Evolutionary conservation across 2,888 invertebrate genomes (phyloP).

Genomic region (Trichogramma evanescens): DNA sequence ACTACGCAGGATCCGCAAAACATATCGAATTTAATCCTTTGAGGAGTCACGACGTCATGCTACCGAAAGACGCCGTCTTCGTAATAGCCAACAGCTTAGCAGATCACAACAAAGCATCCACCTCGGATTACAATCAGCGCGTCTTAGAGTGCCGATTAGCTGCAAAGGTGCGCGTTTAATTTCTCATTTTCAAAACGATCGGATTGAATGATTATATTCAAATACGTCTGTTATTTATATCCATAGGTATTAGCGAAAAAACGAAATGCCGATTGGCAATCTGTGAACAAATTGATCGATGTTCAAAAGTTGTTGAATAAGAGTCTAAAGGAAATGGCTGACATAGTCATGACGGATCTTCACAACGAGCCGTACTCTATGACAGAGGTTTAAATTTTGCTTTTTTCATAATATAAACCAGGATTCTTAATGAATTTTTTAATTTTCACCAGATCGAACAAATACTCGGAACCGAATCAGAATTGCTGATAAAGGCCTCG

Average conservation of each 20-base stretch:
- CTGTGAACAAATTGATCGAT: conserved; percentile 62
- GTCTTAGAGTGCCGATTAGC: conserved; percentile 92
- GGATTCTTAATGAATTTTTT: background rate
- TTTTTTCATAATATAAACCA: background rate
- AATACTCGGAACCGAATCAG: conserved; percentile 54
- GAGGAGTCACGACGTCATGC: conserved; percentile 63
- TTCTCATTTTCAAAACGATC: conserved; percentile 2
- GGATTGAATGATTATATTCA: background rate
- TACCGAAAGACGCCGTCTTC: conserved; percentile 80
- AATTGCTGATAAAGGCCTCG: conserved; percentile 60
- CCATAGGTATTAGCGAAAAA: conserved; percentile 61
- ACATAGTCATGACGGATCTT: conserved; percentile 58
- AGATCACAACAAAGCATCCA: conserved; percentile 90
- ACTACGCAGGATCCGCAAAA: conserved; percentile 66
- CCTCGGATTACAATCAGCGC: conserved; percentile 81
- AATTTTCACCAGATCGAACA: conserved; percentile 41
- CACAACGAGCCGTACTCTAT: conserved; percentile 63
- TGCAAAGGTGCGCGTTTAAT: conserved; percentile 58
- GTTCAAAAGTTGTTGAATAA: conserved; percentile 63
- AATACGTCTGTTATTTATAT: background rate
- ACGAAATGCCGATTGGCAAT: conserved; percentile 57
- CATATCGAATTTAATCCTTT: conserved; percentile 91
- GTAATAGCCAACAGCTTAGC: conserved; percentile 88
- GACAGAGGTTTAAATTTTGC: conserved; percentile 55
- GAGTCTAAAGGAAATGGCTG: conserved; percentile 62